phyloP scores from a whole-genome alignment of 1,140 invertebrate genomes.

The Euborellia annulipes region DNA sequence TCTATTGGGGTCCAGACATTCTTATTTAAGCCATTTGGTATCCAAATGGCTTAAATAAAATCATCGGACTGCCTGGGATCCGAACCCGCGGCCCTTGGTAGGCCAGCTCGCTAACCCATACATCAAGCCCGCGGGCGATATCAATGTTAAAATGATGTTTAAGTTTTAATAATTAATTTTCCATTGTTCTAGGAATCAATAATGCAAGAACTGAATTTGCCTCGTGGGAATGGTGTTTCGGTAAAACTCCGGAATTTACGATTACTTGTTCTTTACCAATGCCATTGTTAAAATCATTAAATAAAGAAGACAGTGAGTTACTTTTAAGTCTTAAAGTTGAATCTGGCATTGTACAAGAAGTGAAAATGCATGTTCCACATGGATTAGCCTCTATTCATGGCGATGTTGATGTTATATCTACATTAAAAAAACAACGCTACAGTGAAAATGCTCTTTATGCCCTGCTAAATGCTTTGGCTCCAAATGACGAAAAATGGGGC shows the following conservation, averaged over 20 bases:
- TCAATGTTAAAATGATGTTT: too few relatives aligned
- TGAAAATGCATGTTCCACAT: slow-evolving; percentile 15
- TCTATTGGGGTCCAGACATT: too few relatives aligned
- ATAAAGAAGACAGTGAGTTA: slow-evolving; percentile 5
- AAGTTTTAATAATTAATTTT: too few relatives aligned
- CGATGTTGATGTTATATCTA: slow-evolving; percentile 11
- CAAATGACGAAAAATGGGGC: too few relatives aligned
- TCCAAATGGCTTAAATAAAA: too few relatives aligned
- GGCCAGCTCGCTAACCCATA: too few relatives aligned
- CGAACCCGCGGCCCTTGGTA: too few relatives aligned
- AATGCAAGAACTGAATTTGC: slow-evolving; percentile 43
- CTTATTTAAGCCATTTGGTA: too few relatives aligned
- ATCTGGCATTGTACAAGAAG: slow-evolving; percentile 16
- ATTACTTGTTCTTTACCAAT: slow-evolving; percentile 26
- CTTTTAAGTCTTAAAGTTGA: slow-evolving; percentile 15
- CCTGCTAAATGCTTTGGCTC: slow-evolving; percentile 5
- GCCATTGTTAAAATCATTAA: slow-evolving; percentile 4
- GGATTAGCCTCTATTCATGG: slow-evolving; percentile 9
- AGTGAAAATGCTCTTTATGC: slow-evolving; percentile 13
- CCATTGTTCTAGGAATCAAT: slow-evolving; percentile 38
- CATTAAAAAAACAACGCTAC: slow-evolving; percentile 13
- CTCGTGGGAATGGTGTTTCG: slow-evolving; percentile 78
- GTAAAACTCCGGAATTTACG: slow-evolving; percentile 72
- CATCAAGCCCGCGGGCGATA: too few relatives aligned
- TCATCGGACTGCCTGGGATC: too few relatives aligned